A percentile compares a stretch with the other conserved stretches of the same genome.
These are phyloP conservation scores for Prochilodus magdalenae DNA, from an alignment of 2,113 vertebrate species.

Conservation along the genomic window DNA sequence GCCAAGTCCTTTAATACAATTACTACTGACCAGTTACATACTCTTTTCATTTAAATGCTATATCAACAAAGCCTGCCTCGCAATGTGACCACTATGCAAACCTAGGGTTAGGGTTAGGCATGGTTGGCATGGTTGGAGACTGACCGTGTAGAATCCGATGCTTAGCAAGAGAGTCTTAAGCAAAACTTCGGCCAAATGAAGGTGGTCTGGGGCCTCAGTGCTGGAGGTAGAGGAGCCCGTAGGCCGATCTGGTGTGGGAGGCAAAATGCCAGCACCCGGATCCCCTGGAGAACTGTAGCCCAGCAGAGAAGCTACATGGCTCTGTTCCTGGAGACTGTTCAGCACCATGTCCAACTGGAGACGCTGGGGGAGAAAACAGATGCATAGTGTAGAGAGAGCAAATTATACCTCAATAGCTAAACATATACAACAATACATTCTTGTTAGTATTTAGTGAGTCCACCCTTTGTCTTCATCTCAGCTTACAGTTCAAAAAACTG, in stretches of 20 bases:
- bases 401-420: too few species aligned
- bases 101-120: too few species aligned
- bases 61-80: background rate
- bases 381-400: background rate
- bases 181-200: constrained; percentile 80
- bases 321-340: constrained; percentile 84
- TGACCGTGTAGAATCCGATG: constrained; percentile 82
- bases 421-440: too few species aligned
- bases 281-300: constrained; percentile 81
- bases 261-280: constrained; percentile 61
- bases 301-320: constrained; percentile 79
- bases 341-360: constrained; percentile 84
- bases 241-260: constrained; percentile 57
- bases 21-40: too few species aligned
- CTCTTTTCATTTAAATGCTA: background rate
- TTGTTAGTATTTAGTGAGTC: too few species aligned
- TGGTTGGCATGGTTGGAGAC: background rate
- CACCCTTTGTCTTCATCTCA: too few species aligned
- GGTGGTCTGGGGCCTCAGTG: constrained; percentile 70
- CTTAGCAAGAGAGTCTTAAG: constrained; percentile 81
- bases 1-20: too few species aligned
- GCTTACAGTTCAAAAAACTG: too few species aligned
- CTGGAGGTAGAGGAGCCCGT: constrained; percentile 62
- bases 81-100: background rate
- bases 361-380: constrained; percentile 64